Conservation (phyloP, 2,113 vertebrate genomes). For the Tyto alba region DNA sequence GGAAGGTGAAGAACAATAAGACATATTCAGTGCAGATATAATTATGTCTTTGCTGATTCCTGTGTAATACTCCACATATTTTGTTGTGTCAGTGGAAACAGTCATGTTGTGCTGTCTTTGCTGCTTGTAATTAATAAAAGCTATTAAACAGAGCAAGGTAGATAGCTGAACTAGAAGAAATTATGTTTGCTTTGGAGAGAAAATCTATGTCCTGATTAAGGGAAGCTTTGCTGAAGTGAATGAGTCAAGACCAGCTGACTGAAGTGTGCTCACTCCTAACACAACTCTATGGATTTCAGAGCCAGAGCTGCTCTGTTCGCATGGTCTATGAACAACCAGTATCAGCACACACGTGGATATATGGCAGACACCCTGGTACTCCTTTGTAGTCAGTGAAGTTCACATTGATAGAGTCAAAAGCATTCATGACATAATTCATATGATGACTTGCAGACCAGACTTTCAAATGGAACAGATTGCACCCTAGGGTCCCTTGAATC, state of each 20-base stretch:
- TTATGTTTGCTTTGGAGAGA: background rate
- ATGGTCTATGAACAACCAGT: background rate
- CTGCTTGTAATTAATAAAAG: background rate
- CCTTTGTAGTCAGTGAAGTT: background rate
- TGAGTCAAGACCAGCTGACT: background rate
- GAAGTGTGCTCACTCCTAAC: background rate
- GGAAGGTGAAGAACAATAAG: background rate
- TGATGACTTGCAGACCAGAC: background rate
- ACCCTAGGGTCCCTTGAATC: background rate
- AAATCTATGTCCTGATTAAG: background rate
- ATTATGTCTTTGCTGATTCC: background rate
- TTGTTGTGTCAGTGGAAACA: background rate
- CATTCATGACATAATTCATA: background rate
- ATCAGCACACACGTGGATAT: background rate
- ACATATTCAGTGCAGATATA: background rate
- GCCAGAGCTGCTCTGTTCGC: background rate
- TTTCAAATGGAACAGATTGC: background rate
- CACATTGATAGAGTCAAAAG: background rate
- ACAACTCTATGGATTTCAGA: accelerated
- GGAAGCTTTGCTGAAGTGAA: background rate
- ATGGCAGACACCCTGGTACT: background rate
- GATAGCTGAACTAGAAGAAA: background rate
- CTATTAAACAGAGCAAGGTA: background rate
- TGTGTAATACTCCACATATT: background rate
- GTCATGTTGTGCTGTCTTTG: background rate